Conservation (phyloP, 1,140 invertebrate species). For the Musca vetustissima region DNA sequence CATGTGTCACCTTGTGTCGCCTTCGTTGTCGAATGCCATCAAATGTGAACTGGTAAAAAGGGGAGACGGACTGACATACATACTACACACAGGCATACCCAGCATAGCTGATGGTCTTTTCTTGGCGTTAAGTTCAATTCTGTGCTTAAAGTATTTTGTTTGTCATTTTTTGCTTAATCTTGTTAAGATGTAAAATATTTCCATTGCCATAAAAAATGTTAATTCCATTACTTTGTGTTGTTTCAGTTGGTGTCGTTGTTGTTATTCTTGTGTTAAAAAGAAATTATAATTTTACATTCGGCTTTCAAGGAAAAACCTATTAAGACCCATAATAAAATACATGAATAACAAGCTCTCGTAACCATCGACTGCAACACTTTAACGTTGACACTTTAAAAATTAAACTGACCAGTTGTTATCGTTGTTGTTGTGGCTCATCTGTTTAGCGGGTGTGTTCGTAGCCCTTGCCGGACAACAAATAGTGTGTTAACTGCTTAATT, state of each 20-base stretch:
- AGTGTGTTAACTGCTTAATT: constrained; percentile 20
- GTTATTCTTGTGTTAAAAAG: neutral
- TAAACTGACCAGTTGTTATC: neutral
- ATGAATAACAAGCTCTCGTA: constrained; percentile 1
- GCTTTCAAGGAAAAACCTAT: constrained; percentile 12
- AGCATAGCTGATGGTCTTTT: too few relatives aligned
- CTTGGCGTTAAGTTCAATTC: too few relatives aligned
- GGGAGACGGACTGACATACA: too few relatives aligned
- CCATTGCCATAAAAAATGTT: constrained; percentile 9
- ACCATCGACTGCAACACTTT: neutral
- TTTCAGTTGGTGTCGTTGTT: too few relatives aligned
- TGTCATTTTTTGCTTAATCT: neutral
- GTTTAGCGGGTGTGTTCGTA: neutral
- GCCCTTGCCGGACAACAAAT: neutral
- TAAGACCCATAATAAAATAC: constrained; percentile 12
- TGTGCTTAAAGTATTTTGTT: too few relatives aligned
- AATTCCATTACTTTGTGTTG: neutral
- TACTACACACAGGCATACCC: too few relatives aligned
- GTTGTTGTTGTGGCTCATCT: too few relatives aligned
- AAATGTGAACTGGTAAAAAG: too few relatives aligned
- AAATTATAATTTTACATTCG: neutral
- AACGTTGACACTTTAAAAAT: constrained; percentile 13
- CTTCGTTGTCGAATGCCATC: neutral
- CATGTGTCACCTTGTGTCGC: constrained; percentile 19
- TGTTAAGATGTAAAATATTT: constrained; percentile 18